These are phyloP conservation scores for Enteromius trimaculatus DNA, from an alignment of 2,797 vertebrate genomes.

Conservation along the genomic window DNA sequence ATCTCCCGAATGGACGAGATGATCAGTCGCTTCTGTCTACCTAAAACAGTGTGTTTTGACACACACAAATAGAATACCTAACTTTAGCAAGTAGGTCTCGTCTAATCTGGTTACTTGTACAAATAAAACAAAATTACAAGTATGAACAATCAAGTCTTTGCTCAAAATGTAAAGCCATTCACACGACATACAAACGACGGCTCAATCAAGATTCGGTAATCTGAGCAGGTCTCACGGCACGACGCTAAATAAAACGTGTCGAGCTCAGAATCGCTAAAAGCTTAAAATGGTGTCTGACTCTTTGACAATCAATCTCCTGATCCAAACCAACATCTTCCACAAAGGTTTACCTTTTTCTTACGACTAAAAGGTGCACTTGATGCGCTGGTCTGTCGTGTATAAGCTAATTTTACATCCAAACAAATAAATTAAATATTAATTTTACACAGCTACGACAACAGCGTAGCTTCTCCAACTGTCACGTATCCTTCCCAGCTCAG, in stretches of 20 bases:
- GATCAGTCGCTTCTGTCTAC: conserved; percentile 51
- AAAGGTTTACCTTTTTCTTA: conserved; percentile 14
- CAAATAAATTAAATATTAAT: conserved; percentile 37
- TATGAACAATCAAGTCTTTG: conserved; percentile 40
- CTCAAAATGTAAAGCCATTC: conserved; percentile 44
- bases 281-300: conserved; percentile 39
- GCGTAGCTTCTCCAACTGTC: conserved; percentile 28
- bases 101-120: conserved; percentile 49
- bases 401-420: conserved; percentile 48
- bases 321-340: conserved; percentile 30
- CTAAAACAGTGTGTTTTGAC: conserved; percentile 38
- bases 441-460: conserved; percentile 16
- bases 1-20: conserved; percentile 45
- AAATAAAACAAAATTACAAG: conserved; percentile 53
- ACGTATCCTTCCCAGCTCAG: conserved; percentile 19
- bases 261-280: conserved; percentile 45
- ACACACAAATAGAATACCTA: conserved; percentile 38
- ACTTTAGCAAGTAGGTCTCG: conserved; percentile 45
- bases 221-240: conserved; percentile 19
- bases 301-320: conserved; percentile 45
- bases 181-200: conserved; percentile 34
- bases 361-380: conserved; percentile 35
- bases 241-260: not conserved
- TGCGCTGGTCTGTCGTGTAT: conserved; percentile 43
- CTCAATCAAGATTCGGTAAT: not conserved